Evolutionary conservation across 2,113 vertebrate species (phyloP), one percentile per base, ranked within the genome.

Genomic region (Coptodon rendalli): DNA sequence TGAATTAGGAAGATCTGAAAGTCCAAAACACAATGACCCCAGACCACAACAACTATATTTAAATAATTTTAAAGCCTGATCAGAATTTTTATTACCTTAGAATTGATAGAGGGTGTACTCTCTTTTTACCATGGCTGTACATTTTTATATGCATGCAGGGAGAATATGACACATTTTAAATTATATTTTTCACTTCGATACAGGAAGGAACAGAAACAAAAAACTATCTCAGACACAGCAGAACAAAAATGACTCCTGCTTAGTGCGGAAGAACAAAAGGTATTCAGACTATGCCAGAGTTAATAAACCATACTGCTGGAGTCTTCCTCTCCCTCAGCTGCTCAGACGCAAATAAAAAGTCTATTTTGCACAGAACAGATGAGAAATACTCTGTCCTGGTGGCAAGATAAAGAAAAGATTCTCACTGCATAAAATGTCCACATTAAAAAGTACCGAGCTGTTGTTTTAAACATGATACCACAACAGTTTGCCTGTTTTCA

Each of bases 261-360:
- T 78, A 9, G 73, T 52, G 53, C 7, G 0, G 13, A 84, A 38
- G 43, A 82, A 48, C 31, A 86, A 38, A 81, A 31, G 13, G 6
- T 52, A 14, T 71, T 80, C 50, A 82, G 79, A 83, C 45, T 17
- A 29, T 31, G 14, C 17, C 17, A 17, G 14, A 57, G 54, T 61
- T 53, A 71, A 73, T 45, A 71, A 84, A 84, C 10, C 17, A 16
- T 52, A 31, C 27, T 52, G 73, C 73, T 52, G 73, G 17, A n/a
- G 45, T 52, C 73, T 78, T 52, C 73, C 73, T 52, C 12, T 17
- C 50, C 48, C 48, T 84, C 56, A 86, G 86, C 78, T 86, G 80
- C 9, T 81, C n/a, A 61, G 52, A 71, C 5, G 53, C 68, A 43
- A 31, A 38, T 50, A 68, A 17, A 66, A 22, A 38, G 61, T 13